A percentile compares a stretch with the other conserved stretches of the same genome.
phyloP scores from a whole-genome alignment of 1,140 invertebrate species.

The Drosophila pseudoobscura region DNA sequence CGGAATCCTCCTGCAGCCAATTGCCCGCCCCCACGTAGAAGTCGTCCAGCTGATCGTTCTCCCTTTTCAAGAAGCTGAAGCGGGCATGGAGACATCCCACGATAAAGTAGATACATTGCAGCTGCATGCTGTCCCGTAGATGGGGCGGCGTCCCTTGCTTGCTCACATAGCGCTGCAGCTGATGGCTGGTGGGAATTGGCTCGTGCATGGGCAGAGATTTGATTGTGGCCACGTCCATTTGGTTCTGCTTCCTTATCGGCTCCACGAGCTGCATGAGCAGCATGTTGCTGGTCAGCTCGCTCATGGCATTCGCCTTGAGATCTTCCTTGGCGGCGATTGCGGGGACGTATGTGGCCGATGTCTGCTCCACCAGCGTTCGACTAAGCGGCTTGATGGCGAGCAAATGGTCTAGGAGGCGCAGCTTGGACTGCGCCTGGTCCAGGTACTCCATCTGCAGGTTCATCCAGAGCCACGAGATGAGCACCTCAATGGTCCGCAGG shows the following conservation, averaged over 20 bases:
- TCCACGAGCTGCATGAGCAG: constrained; percentile 54
- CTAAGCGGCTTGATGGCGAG: constrained; percentile 43
- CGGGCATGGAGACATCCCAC: constrained; percentile 69
- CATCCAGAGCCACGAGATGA: constrained; percentile 63
- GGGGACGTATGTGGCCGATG: background rate
- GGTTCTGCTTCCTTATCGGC: constrained; percentile 59
- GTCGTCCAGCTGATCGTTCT: constrained; percentile 55
- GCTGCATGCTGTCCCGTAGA: constrained; percentile 23
- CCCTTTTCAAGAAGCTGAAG: constrained; percentile 55
- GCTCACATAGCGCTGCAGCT: constrained; percentile 40
- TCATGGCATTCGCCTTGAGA: background rate
- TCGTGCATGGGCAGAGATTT: constrained; percentile 1
- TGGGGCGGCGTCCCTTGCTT: background rate
- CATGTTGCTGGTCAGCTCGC: constrained; percentile 45
- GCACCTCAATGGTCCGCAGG: constrained; percentile 56
- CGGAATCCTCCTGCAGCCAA: constrained; percentile 36
- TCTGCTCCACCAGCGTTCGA: constrained; percentile 2
- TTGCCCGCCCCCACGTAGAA: constrained; percentile 54
- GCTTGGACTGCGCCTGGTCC: constrained; percentile 56
- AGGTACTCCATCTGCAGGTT: constrained; percentile 77
- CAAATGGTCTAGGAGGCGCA: constrained; percentile 63
- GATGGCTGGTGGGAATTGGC: background rate
- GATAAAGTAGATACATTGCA: constrained; percentile 56
- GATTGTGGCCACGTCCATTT: constrained; percentile 15
- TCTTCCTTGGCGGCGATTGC: background rate